Percentiles rank a stretch among this genome's conserved stretches.
These are phyloP conservation scores for Lophotis ruficrista DNA, from an alignment of 2,113 vertebrate species.

Conservation along the genomic window DNA sequence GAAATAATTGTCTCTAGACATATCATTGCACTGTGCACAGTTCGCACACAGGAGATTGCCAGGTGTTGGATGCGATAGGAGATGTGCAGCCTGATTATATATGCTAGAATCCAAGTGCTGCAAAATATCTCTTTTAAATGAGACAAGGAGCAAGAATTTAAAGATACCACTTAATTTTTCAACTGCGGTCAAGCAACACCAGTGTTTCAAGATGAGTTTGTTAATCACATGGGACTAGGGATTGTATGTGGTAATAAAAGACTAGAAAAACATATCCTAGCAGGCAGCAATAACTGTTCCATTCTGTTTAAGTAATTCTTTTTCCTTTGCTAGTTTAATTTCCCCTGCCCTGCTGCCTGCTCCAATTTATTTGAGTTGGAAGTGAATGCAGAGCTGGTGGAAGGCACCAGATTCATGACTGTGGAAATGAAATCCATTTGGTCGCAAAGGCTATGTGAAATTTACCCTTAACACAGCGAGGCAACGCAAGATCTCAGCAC, in stretches of 20 bases:
- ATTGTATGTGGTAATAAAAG: conserved; percentile 58
- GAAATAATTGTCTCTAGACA: conserved; percentile 70
- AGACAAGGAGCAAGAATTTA: conserved; percentile 48
- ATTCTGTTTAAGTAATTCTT: not conserved
- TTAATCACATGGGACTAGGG: conserved; percentile 65
- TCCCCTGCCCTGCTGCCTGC: not conserved
- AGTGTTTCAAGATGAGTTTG: conserved; percentile 73
- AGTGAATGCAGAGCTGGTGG: not conserved
- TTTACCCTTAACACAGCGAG: not conserved
- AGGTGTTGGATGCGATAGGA: conserved; percentile 71
- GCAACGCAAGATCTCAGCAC: not conserved
- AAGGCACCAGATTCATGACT: not conserved
- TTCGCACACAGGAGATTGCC: conserved; percentile 48
- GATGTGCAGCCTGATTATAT: conserved; percentile 65
- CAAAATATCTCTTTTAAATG: conserved; percentile 59
- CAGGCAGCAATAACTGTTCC: conserved; percentile 40
- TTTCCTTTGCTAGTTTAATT: conserved; percentile 28
- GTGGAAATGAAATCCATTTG: not conserved
- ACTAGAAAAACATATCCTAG: conserved; percentile 48
- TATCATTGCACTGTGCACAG: conserved; percentile 47
- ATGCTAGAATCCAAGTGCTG: conserved; percentile 45
- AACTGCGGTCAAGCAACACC: conserved; percentile 47
- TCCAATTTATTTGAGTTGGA: conserved; percentile 34
- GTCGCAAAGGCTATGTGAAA: not conserved
- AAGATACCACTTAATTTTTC: conserved; percentile 72